A percentile compares a stretch with the other conserved stretches of the same genome.
These are phyloP conservation scores for Tragelaphus scriptus DNA, from an alignment of 2,113 vertebrate genomes.

Conservation along the genomic window DNA sequence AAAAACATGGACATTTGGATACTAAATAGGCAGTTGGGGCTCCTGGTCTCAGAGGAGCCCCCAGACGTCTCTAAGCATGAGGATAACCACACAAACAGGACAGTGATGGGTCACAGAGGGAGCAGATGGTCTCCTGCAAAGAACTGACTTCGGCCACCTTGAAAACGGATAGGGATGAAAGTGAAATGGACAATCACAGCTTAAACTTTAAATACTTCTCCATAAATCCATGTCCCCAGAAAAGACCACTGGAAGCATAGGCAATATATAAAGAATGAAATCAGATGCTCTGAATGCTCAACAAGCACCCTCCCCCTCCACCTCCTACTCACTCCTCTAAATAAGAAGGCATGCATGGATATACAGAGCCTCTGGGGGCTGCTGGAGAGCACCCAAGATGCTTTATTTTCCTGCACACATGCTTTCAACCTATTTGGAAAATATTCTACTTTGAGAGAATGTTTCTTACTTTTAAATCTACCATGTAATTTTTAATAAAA, in stretches of 20 bases:
- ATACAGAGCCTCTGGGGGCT: background rate
- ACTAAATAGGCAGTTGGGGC: too few species aligned
- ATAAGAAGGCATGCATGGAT: background rate
- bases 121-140: background rate
- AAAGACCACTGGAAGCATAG: background rate
- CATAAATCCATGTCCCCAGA: background rate
- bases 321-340: background rate
- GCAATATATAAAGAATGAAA: background rate
- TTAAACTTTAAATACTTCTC: background rate
- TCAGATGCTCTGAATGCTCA: background rate
- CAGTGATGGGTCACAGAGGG: background rate
- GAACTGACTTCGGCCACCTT: background rate
- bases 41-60: background rate
- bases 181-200: background rate
- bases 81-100: background rate
- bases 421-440: slow-evolving; percentile 18
- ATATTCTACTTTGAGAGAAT: background rate
- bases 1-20: background rate
- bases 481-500: background rate
- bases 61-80: background rate
- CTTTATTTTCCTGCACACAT: background rate
- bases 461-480: background rate
- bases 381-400: background rate
- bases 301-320: background rate
- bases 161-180: background rate